Conservation (phyloP, 2,113 vertebrate genomes). For the Passer montanus region DNA sequence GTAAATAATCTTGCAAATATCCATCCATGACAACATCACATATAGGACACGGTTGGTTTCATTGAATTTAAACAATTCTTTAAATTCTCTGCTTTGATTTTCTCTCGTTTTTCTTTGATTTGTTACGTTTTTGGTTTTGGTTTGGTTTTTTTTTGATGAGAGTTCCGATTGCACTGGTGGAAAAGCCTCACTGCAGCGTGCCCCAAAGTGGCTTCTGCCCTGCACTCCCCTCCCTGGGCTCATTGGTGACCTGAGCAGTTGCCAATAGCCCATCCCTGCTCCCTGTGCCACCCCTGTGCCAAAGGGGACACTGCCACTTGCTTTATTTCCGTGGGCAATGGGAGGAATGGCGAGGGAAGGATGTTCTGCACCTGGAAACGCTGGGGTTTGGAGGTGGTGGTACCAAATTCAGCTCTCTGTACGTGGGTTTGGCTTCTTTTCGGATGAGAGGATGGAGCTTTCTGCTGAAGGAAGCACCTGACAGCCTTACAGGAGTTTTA, state of each 20-base stretch:
- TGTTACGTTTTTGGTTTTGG: neutral
- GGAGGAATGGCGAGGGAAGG: neutral
- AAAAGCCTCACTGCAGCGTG: slow-evolving; percentile 39
- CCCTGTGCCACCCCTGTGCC: neutral
- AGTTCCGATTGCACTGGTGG: slow-evolving; percentile 55
- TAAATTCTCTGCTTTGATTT: slow-evolving; percentile 48
- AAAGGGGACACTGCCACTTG: slow-evolving; percentile 60
- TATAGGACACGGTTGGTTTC: slow-evolving; percentile 85
- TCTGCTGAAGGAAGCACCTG: neutral
- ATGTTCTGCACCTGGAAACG: neutral
- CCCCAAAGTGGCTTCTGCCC: neutral
- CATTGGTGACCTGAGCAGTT: slow-evolving; percentile 44
- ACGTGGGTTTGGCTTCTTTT: neutral
- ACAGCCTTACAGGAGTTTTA: neutral
- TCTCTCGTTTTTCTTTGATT: slow-evolving; percentile 40
- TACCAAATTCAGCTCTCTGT: neutral
- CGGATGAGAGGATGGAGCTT: neutral
- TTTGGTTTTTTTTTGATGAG: neutral
- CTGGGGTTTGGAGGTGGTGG: neutral
- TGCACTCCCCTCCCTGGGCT: slow-evolving; percentile 39
- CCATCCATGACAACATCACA: slow-evolving; percentile 85
- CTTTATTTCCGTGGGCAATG: neutral
- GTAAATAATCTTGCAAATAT: slow-evolving; percentile 74
- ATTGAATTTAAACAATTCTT: slow-evolving; percentile 74
- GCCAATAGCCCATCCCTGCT: slow-evolving; percentile 28